A percentile compares a stretch with the other conserved stretches of the same genome.
These are phyloP conservation scores for Toxostoma redivivum DNA, from an alignment of 2,113 vertebrate species.

Conservation along the genomic window DNA sequence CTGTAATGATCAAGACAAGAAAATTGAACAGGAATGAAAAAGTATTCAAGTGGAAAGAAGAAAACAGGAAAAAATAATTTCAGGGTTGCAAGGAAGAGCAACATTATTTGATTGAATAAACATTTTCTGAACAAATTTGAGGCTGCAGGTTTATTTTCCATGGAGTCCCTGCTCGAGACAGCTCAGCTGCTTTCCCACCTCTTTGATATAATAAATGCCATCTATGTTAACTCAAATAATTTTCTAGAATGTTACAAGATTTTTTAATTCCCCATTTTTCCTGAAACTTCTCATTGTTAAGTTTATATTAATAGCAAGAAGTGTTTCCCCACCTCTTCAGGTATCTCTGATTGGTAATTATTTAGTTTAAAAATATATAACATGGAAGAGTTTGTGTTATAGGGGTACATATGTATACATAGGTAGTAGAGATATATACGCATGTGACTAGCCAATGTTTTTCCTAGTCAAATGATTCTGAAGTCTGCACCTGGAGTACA, in stretches of 20 bases:
- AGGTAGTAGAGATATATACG: too few species aligned
- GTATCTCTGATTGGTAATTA: background rate
- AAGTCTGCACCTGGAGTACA: background rate
- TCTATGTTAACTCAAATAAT: background rate
- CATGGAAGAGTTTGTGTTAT: background rate
- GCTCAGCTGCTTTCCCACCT: background rate
- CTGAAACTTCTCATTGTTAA: background rate
- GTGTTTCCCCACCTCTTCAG: background rate
- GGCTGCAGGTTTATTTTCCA: background rate
- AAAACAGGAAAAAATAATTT: background rate
- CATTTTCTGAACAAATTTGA: background rate
- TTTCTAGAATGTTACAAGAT: background rate
- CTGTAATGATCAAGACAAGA: background rate
- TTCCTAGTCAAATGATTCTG: background rate
- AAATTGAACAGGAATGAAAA: background rate
- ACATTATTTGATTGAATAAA: background rate
- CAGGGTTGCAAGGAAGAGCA: background rate
- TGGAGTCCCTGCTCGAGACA: background rate
- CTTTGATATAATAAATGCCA: background rate
- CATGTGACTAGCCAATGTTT: background rate
- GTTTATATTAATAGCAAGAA: background rate
- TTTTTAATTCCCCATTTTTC: background rate
- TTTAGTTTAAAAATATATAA: background rate
- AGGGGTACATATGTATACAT: background rate
- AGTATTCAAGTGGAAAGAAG: background rate